Evolutionary conservation across 1,140 invertebrate species (phyloP).

Genomic region (Tenebrio molitor): DNA sequence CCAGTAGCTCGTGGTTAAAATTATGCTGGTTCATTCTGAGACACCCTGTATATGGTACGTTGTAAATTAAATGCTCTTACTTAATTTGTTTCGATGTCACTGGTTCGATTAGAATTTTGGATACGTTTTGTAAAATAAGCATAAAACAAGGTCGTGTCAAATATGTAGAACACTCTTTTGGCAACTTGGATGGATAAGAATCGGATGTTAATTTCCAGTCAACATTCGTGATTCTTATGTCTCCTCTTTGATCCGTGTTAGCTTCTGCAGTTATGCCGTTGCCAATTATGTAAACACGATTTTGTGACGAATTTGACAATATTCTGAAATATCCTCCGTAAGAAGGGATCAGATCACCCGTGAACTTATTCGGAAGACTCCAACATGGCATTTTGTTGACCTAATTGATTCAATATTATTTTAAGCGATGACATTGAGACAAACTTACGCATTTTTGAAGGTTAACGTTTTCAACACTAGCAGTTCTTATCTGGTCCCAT

Average conservation of each 20-base stretch:
- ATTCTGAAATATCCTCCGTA: constrained; percentile 90
- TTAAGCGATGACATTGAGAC: neutral
- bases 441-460: constrained; percentile 47
- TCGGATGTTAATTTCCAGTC: constrained; percentile 26
- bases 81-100: neutral
- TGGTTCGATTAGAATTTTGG: constrained; percentile 72
- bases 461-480: neutral
- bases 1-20: no score
- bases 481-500: constrained; percentile 70
- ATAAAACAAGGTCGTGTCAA: constrained; percentile 86
- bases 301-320: constrained; percentile 31
- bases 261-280: constrained; percentile 50
- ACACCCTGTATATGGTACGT: no score
- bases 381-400: constrained; percentile 14
- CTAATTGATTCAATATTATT: neutral
- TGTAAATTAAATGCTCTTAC: neutral
- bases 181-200: constrained; percentile 12
- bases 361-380: constrained; percentile 78
- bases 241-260: neutral
- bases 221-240: constrained; percentile 8
- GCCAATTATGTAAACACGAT: constrained; percentile 54
- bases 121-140: constrained; percentile 89
- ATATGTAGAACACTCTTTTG: constrained; percentile 44
- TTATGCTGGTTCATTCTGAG: no score
- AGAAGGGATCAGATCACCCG: constrained; percentile 90